phyloP scores from a whole-genome alignment of 2,113 vertebrate species.

The Orthonyx spaldingii region DNA sequence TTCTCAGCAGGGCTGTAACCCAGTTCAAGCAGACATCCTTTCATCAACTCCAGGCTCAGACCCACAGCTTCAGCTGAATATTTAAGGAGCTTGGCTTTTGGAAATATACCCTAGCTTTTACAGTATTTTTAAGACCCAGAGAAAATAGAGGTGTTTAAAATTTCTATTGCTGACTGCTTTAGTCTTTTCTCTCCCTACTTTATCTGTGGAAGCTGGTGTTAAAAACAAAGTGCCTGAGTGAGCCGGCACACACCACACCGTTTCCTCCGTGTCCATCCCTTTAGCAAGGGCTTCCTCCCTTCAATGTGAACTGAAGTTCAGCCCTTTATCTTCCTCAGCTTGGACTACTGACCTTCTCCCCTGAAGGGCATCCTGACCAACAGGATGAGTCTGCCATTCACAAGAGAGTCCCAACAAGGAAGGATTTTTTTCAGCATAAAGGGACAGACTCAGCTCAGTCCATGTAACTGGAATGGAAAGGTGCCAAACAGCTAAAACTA shows the following conservation, averaged over 20 bases:
- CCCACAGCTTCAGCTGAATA: background rate
- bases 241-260: background rate
- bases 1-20: background rate
- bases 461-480: background rate
- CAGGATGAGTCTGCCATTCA: background rate
- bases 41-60: background rate
- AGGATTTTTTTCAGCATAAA: background rate
- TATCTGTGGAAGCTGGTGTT: background rate
- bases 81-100: background rate
- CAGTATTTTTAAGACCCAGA: background rate
- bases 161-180: background rate
- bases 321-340: background rate
- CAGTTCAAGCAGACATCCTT: background rate
- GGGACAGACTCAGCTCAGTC: background rate
- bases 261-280: background rate
- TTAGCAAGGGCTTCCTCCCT: background rate
- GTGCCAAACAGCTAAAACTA: background rate
- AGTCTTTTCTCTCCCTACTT: background rate
- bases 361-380: background rate
- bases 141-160: background rate
- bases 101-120: background rate
- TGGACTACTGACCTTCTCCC: background rate
- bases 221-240: background rate
- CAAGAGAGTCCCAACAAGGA: background rate
- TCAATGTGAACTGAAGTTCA: background rate